Evolutionary conservation across 2,113 vertebrate species (phyloP).

Genomic region (Triplophysa dalaica): DNA sequence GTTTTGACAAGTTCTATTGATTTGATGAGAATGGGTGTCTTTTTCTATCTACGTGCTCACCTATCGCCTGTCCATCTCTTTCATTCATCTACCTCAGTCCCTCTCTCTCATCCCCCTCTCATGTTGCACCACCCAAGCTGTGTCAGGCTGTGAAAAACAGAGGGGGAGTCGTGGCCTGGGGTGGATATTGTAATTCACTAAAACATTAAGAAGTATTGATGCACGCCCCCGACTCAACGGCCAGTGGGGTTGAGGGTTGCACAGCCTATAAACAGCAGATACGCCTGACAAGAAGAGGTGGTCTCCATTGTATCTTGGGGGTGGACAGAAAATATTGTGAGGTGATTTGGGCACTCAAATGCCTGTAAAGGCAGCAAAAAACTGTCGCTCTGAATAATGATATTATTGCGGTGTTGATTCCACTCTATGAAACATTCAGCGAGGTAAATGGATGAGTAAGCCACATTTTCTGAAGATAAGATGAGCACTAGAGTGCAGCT

Average conservation of each 20-base stretch:
- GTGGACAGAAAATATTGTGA: not conserved
- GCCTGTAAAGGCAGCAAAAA: constrained; percentile 48
- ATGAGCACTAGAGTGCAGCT: constrained; percentile 47
- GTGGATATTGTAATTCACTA: constrained; percentile 59
- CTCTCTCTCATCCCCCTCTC: constrained; percentile 13
- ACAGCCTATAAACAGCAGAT: constrained; percentile 52
- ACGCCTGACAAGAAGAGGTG: constrained; percentile 45
- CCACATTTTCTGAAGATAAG: constrained; percentile 52
- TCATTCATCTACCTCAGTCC: constrained; percentile 33
- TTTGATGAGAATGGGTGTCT: constrained; percentile 30
- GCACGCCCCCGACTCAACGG: constrained; percentile 46
- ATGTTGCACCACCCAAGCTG: constrained; percentile 43
- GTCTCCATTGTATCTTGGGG: constrained; percentile 24
- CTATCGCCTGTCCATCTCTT: constrained; percentile 10
- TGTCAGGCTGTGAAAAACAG: constrained; percentile 47
- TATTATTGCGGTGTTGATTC: constrained; percentile 52
- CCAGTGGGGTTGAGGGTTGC: constrained; percentile 45
- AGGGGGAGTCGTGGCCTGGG: constrained; percentile 44
- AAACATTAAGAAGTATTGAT: constrained; percentile 61
- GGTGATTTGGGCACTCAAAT: constrained; percentile 16
- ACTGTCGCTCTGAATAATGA: constrained; percentile 52
- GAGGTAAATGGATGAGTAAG: constrained; percentile 56
- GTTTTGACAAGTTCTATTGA: constrained; percentile 45
- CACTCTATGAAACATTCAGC: constrained; percentile 48
- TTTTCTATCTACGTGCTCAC: not conserved